A percentile compares a stretch with the other conserved stretches of the same genome.
phyloP scores from a whole-genome alignment of 1,140 invertebrate genomes.

The Leptopilina boulardi region DNA sequence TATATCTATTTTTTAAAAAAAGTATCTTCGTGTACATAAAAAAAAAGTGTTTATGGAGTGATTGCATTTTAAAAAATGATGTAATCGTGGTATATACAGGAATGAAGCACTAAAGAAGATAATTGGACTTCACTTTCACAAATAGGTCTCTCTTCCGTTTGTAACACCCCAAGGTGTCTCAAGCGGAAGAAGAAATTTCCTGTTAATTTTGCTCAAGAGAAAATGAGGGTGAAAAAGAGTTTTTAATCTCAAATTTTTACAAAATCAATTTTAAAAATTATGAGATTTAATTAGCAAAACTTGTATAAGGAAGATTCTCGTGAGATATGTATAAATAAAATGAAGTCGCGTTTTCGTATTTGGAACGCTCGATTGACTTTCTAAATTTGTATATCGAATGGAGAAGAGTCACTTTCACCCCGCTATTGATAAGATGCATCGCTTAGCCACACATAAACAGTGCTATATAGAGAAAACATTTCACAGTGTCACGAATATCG shows the following conservation, averaged over 20 bases:
- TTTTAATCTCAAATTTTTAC: no score
- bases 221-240: neutral
- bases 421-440: slow-evolving; percentile 59
- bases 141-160: slow-evolving; percentile 44
- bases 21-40: neutral
- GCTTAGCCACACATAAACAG: neutral
- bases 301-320: slow-evolving; percentile 13
- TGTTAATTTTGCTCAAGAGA: slow-evolving; percentile 1
- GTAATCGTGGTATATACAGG: slow-evolving; percentile 3
- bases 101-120: slow-evolving; percentile 36
- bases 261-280: neutral
- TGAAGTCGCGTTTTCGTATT: neutral
- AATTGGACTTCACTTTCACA: slow-evolving; percentile 50
- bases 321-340: neutral
- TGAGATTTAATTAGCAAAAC: slow-evolving; percentile 22
- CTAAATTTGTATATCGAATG: slow-evolving; percentile 69
- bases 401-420: slow-evolving; percentile 64
- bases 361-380: slow-evolving; percentile 57
- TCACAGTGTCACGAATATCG: slow-evolving; percentile 1
- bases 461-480: slow-evolving; percentile 43
- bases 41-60: neutral
- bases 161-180: slow-evolving; percentile 33
- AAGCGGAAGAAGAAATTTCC: slow-evolving; percentile 35
- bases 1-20: no score
- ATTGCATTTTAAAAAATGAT: slow-evolving; percentile 11